Base-by-base conservation (phyloP, 2,797 vertebrate species). In the Propithecus deckenii region DNA sequence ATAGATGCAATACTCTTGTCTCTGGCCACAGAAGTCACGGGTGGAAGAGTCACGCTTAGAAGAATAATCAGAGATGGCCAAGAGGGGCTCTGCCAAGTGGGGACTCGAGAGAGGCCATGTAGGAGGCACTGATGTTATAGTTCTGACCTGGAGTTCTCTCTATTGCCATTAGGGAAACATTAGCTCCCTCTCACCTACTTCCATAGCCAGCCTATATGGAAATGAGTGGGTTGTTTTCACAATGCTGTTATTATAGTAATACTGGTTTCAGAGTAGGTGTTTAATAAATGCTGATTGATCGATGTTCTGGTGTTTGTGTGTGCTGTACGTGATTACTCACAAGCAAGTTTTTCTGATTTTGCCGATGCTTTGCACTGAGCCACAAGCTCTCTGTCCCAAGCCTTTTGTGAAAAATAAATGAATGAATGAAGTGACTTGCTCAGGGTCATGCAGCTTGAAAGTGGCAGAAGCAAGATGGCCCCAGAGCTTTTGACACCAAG, bases 341-440 rank as follows among this genome's bases (percentile, higher is more conserved):
- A 46, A 93, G 76, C 69, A 91, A 55, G 67, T 28, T 55, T 89
- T 89, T 71, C 83, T 38, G 23, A 17, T 86, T 76, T 57, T 86
- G 79, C 17, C 46, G 57, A 8, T 63, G 67, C 25, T 92, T 80
- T 92, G 23, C 28, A 55, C 59, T 95, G 86, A 94, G 67, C 43
- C 89, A 57, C 28, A 5, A 5, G n/a, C 22, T 86, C 46, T 93
- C 55, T 94, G 35, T 38, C 72, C 74, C 59, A 89, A 83, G 81
- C 5, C 69, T 30, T n/a, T 94, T 41, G 32, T 65, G 50, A 83
- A 89, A 97, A 85, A 87, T 43, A 97, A 85, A 87, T 43, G 50
- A 86, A 89, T 71, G n/a, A 92, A 94, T 50, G 71, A 86, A 95
- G 32, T 75, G 14, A 85, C 74, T 87, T 91, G 12, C 35, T 69